Evolutionary conservation across 2,888 invertebrate species (phyloP), one percentile per base, ranked within the genome.

Genomic region (Leptopilina syphax): DNA sequence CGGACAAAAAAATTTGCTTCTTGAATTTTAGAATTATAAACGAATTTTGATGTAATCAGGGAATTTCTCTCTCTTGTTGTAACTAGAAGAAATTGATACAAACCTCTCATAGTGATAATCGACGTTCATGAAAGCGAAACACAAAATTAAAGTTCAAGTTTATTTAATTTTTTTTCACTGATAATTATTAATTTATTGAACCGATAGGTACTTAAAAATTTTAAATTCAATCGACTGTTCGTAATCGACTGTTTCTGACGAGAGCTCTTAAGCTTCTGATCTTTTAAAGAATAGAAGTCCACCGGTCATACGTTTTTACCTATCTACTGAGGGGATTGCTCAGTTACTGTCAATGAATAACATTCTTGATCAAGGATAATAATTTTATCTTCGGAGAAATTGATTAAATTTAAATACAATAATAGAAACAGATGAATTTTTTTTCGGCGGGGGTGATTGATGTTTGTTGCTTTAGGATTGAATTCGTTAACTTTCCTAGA

Each of bases 231-330:
- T n/a, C 73, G 18, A 18, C 18, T 18, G 50, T 13, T 54, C 3
- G 12, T 73, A 34, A 13, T 34, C 54, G 57, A 73, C 57, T 73
- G 73, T 73, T 73, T 73, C 73, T 57, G 73, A 9, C 73, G 34
- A 57, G 73, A 73, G 73, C 73, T 57, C 54, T n/a, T 54, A 54
- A 73, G 73, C 73, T 73, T 73, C 73, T 73, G 73, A 73, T 73
- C 73, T 54, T 57, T 54, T 73, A 73, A 73, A 73, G 73, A 73
- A 73, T 54, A 54, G 24, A 54, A 57, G 73, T 34, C 24, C 54
- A 57, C 73, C 57, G 73, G 73, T 73, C 34, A 73, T 54, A 9
- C n/a, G 34, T 57, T 57, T 50, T 73, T 73, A 73, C 57, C 54
- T 54, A 73, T 73, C 54, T 27, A 57, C 54, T 57, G 34, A 57